Percentiles rank a stretch among this genome's conserved stretches.
Conservation (phyloP, 2,113 vertebrate genomes). For the Heterotilapia buettikoferi region DNA sequence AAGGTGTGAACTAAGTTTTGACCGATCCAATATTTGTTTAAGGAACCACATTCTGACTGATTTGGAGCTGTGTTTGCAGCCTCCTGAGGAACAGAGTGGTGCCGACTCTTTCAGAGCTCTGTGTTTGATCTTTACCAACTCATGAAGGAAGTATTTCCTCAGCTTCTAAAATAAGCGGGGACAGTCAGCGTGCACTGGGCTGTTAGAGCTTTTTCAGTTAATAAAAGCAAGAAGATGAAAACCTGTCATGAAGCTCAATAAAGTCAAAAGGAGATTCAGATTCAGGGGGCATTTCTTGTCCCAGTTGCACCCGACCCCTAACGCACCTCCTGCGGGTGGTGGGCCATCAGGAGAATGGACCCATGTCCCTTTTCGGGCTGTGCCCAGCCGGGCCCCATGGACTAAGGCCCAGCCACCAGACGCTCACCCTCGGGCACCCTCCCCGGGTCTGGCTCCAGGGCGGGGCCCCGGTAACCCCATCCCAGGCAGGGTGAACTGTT, state of each 20-base stretch:
- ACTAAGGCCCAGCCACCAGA: neutral
- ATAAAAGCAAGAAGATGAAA: neutral
- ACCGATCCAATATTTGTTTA: neutral
- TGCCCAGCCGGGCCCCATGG: accelerated
- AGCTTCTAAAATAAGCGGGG: neutral
- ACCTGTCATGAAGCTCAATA: neutral
- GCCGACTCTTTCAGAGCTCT: neutral
- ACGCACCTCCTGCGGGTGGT: neutral
- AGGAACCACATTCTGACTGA: accelerated
- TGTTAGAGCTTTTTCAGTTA: neutral
- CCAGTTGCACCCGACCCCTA: neutral
- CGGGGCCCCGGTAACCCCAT: neutral
- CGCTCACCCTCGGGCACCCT: neutral
- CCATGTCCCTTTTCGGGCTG: accelerated
- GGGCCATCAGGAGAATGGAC: neutral
- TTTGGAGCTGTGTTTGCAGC: neutral
- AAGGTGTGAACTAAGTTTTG: accelerated
- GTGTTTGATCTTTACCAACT: conserved; percentile 19
- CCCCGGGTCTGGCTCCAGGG: neutral
- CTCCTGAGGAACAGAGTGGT: neutral
- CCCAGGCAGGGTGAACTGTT: neutral
- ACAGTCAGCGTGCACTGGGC: accelerated
- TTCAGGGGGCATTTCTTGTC: neutral
- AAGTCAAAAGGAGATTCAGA: neutral
- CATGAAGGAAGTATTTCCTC: neutral